These are phyloP conservation scores for Polyommatus icarus DNA, from an alignment of 2,888 invertebrate genomes.

Conservation along the genomic window DNA sequence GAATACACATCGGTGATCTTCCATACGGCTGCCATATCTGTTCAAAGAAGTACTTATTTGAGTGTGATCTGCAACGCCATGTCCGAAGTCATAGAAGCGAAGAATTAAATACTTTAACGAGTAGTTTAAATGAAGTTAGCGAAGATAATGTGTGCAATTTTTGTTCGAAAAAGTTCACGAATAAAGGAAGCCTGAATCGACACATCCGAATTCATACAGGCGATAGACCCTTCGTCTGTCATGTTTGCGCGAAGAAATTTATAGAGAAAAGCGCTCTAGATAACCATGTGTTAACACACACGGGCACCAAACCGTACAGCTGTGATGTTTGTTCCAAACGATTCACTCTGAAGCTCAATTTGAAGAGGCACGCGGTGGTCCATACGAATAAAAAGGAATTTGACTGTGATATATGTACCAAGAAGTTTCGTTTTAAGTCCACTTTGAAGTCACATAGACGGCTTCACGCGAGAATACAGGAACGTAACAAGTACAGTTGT, in stretches of 20 bases:
- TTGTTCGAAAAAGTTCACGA: not conserved
- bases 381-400: not conserved
- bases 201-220: constrained; percentile 5
- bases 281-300: not conserved
- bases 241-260: constrained; percentile 1
- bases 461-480: not conserved
- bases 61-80: not conserved
- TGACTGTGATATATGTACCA: not conserved
- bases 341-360: not conserved
- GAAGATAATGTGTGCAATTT: not conserved
- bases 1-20: not conserved
- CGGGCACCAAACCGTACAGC: not conserved
- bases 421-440: not conserved
- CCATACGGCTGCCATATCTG: constrained; percentile 1
- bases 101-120: not conserved
- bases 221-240: constrained; percentile 8
- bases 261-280: not conserved
- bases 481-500: not conserved
- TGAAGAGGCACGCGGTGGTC: not conserved
- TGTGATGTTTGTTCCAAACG: constrained; percentile 10
- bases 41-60: not conserved
- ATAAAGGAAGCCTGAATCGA: not conserved
- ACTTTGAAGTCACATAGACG: not conserved
- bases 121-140: not conserved
- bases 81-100: not conserved